Evolutionary conservation across 2,797 vertebrate species (phyloP).

Genomic region (Poliocrania exsul): DNA sequence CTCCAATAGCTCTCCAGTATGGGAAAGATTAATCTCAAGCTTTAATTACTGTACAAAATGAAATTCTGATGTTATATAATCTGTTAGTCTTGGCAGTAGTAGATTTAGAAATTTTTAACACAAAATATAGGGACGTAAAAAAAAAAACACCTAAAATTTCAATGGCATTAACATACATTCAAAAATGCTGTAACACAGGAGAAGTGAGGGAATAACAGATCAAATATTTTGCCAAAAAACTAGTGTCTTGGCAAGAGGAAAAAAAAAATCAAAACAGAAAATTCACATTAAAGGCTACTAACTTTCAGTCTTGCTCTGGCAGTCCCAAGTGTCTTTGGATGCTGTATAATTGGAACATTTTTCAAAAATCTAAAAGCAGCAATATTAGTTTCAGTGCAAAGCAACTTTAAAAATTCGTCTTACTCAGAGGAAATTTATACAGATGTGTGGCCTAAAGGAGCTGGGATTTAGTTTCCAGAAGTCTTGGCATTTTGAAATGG

Average conservation of each 20-base stretch:
- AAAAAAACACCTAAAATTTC: not conserved
- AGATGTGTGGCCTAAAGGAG: not conserved
- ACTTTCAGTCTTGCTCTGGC: not conserved
- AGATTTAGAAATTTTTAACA: not conserved
- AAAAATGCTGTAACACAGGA: not conserved
- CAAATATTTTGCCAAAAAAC: not conserved
- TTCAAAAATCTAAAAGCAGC: not conserved
- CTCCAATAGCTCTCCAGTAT: conserved; percentile 45
- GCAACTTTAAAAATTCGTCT: not conserved
- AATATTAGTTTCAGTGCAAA: not conserved
- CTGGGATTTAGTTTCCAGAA: not conserved
- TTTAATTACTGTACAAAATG: conserved; percentile 65
- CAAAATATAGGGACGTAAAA: not conserved
- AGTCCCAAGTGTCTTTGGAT: not conserved
- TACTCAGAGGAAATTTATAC: not conserved
- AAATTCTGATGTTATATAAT: conserved; percentile 52
- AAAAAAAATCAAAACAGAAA: not conserved
- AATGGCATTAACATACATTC: not conserved
- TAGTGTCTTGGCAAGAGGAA: not conserved
- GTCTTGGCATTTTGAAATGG: conserved; percentile 6
- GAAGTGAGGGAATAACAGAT: not conserved
- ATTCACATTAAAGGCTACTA: not conserved
- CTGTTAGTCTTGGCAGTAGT: conserved; percentile 39
- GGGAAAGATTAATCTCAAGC: conserved; percentile 59
- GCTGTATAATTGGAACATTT: not conserved